Base-by-base conservation (phyloP, 1,140 invertebrate genomes). In the Apis cerana region DNA sequence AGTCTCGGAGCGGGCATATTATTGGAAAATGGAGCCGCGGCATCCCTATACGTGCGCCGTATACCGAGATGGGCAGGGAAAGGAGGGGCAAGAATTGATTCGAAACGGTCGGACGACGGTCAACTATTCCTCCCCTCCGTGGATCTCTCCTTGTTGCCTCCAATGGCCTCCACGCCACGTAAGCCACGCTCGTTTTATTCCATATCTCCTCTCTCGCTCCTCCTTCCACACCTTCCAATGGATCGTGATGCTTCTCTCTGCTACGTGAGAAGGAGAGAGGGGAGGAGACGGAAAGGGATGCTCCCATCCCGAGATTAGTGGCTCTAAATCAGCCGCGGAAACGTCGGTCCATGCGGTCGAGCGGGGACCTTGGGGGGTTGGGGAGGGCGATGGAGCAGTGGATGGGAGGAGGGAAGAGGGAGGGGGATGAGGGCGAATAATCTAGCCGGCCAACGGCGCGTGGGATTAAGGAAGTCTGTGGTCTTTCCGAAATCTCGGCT, bases 291-390 rank as follows among this genome's bases (percentile, higher is more conserved):
- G 23, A 21, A 7, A 33, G 61, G 75, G 75, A 82, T 86, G 84
- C 77, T 59, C 75, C 69, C 48, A 13, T 59, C 59, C 43, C 27
- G 85, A 86, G 87, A 88, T 88, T 88, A 88, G 82, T 74, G 81
- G 75, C 82, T 82, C 84, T 88, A 88, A 88, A 88, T 88, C 88
- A 88, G 87, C 59, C 77, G 64, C 59, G 75, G 70, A 82, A 83
- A 85, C 61, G 83, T 72, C 58, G 58, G 56, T 61, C 13, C 61
- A n/a, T 62, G 27, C 50, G 62, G 80, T 82, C 27, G 56, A 79
- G 59, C 17, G 23, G 56, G 68, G n/a, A 23, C n/a, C 50, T 21
- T 9, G 54, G 43, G 15, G 3, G 12, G 43, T 2, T 33, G 33
- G 59, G 17, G 72, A n/a, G 27, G 0, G 70, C 8, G 43, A 70